These are phyloP conservation scores for Cichlasoma orientale DNA, from an alignment of 2,797 vertebrate species.

Conservation along the genomic window DNA sequence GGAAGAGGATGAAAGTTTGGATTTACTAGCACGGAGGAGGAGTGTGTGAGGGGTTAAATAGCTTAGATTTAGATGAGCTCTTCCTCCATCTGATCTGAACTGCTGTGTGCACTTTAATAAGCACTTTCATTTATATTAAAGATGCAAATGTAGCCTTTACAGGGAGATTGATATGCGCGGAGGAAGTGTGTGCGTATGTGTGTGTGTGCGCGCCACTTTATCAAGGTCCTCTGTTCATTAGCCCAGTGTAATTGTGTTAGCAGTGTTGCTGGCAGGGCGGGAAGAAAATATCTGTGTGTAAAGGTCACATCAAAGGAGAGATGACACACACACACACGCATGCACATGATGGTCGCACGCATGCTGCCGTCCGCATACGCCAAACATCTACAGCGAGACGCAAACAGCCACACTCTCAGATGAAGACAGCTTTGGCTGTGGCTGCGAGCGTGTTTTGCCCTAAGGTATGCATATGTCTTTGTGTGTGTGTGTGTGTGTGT, in stretches of 20 bases:
- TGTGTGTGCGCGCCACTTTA: conserved; percentile 56
- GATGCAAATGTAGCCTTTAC: conserved; percentile 87
- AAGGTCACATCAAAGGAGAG: conserved; percentile 79
- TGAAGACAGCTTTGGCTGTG: conserved; percentile 30
- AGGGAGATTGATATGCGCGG: conserved; percentile 77
- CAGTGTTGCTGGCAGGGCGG: conserved; percentile 71
- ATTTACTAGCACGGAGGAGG: conserved; percentile 15
- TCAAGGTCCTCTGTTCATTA: conserved; percentile 81
- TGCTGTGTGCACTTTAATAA: conserved; percentile 77
- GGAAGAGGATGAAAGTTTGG: conserved; percentile 8
- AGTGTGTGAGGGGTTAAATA: conserved; percentile 56
- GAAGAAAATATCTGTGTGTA: conserved; percentile 76
- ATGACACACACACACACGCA: conserved; percentile 57
- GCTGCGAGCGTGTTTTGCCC: conserved; percentile 36
- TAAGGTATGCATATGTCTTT: conserved; percentile 51
- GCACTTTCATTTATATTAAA: conserved; percentile 84
- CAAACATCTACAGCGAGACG: conserved; percentile 6
- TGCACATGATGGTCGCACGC: conserved; percentile 13
- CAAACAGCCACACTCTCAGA: conserved; percentile 8
- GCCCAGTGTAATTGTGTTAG: conserved; percentile 84
- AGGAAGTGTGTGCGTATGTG: conserved; percentile 38
- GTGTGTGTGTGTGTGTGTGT: conserved; percentile 24
- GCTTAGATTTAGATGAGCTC: conserved; percentile 60
- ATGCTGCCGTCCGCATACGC: background rate
- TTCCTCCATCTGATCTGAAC: conserved; percentile 65